Evolutionary conservation across 2,113 vertebrate genomes (phyloP), one percentile per base, ranked within the genome.

Genomic region (Henicopernis longicauda): DNA sequence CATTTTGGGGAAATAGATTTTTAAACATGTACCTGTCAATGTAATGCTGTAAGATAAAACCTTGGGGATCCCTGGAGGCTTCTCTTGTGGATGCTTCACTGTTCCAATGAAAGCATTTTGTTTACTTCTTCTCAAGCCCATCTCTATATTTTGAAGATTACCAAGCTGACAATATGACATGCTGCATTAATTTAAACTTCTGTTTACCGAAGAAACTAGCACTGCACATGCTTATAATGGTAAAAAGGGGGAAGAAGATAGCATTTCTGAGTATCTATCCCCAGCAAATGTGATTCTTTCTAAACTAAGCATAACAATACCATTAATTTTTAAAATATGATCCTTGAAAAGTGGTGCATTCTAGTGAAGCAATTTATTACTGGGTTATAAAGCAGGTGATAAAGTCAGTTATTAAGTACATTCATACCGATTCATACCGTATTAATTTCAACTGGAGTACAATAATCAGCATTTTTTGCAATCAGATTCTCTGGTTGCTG

Each of bases 71-170:
- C n/a, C 57, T 52, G 0, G 27, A 80, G 93, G 45, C 19, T 93
- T 93, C 27, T 86, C n/a, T 7, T 79, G 59, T 58, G 61, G 62
- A 65, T 90, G 34, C 50, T 91, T 96, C 45, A 34, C 45, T 79
- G 54, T 83, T 93, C 25, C 67, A 72, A 21, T 6, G 7, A 88
- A 94, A 95, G 11, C 11, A 88, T 96, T 97, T 96, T 96, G 83
- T 95, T 95, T 97, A 91, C 81, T 78, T 96, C 66, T 93, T 93
- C 63, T 90, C 66, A 97, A 92, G 81, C 11, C 11, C n/a, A 55
- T 89, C 26, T 91, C 73, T 88, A 16, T 81, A 32, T 88, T 86
- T 89, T 93, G 59, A 93, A 93, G 71, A 93, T 79, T 70, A 66
- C 38, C 40, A 73, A 79, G 17, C 40, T 86, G 88, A 79, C 52